phyloP scores from a whole-genome alignment of 2,797 vertebrate genomes.

The Crossoptilon crossoptilon region DNA sequence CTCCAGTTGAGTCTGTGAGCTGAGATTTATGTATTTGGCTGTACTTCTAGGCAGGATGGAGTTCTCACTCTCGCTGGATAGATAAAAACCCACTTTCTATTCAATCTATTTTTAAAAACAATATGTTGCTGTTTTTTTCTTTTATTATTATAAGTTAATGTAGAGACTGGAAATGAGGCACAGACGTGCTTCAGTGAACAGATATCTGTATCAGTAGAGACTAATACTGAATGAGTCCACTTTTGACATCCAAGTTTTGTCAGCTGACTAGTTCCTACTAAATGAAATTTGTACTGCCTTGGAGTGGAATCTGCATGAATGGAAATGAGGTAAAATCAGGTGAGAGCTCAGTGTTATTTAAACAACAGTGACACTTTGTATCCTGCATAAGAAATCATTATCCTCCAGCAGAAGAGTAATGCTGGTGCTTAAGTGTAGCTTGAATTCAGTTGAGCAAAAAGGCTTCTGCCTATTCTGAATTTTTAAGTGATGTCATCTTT shows the following conservation, averaged over 20 bases:
- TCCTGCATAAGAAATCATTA: background rate
- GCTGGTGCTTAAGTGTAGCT: background rate
- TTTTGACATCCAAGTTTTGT: background rate
- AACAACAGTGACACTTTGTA: background rate
- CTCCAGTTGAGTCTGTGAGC: background rate
- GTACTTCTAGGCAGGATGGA: background rate
- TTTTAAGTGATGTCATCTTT: conserved; percentile 34
- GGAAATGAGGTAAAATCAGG: background rate
- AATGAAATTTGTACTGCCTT: background rate
- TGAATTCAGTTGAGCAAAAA: conserved; percentile 37
- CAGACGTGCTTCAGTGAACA: background rate
- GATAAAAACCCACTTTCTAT: background rate
- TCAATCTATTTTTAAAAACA: background rate
- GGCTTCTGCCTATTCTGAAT: conserved; percentile 40
- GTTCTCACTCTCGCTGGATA: background rate
- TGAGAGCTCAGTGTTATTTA: conserved; percentile 1
- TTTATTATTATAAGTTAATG: background rate
- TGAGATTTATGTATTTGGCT: background rate
- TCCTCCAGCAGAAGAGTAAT: background rate
- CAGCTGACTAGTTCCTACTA: background rate
- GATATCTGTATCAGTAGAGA: background rate
- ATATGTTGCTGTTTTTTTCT: background rate
- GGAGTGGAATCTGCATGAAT: conserved; percentile 2
- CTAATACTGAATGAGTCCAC: background rate
- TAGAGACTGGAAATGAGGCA: background rate